A percentile compares a stretch with the other conserved stretches of the same genome.
Conservation (phyloP, 2,113 vertebrate species). For the Anoura caudifer region DNA sequence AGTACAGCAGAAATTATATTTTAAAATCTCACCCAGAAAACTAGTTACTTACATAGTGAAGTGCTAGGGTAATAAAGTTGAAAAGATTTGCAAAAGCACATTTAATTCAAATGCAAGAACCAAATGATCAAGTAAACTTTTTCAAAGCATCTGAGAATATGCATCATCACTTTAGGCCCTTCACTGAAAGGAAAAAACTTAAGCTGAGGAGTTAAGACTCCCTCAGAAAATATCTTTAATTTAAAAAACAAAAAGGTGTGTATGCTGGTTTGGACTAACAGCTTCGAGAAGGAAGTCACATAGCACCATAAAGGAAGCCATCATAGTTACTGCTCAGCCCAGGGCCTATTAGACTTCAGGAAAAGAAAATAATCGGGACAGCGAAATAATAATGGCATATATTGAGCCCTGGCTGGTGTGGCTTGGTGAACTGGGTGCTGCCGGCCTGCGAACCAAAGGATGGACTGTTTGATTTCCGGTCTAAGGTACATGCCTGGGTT, state of each 20-base stretch:
- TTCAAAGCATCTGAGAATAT: neutral
- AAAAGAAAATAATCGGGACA: neutral
- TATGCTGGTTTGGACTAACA: neutral
- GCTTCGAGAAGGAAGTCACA: neutral
- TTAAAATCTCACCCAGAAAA: neutral
- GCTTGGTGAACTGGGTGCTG: no score
- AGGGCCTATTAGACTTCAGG: neutral
- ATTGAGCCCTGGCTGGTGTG: neutral
- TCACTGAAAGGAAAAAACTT: neutral
- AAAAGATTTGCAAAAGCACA: constrained; percentile 2
- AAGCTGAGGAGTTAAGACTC: neutral
- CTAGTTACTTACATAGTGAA: neutral
- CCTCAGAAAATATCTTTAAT: neutral
- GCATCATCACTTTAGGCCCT: neutral
- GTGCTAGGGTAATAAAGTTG: neutral
- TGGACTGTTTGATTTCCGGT: no score
- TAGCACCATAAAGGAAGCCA: neutral
- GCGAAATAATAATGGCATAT: neutral
- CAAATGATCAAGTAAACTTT: neutral
- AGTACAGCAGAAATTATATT: neutral
- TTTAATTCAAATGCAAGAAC: neutral
- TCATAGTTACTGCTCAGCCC: neutral
- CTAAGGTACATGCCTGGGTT: no score
- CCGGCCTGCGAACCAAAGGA: no score
- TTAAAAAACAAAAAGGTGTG: neutral